These are phyloP conservation scores for Tenthredo notha DNA, from an alignment of 2,888 invertebrate species.

Conservation along the genomic window DNA sequence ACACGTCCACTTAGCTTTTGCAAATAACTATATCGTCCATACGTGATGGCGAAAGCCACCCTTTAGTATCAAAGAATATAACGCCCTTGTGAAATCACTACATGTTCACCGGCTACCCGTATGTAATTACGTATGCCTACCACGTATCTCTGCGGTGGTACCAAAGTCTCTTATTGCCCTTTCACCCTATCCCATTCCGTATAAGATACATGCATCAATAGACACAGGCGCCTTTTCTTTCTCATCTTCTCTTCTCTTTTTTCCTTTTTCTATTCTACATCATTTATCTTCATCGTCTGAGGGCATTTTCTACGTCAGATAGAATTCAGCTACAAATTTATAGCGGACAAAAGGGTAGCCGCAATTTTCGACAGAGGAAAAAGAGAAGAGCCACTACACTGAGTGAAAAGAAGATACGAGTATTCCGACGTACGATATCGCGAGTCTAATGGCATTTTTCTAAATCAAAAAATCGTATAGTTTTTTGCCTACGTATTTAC, in stretches of 20 bases:
- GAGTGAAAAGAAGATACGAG: too few species aligned
- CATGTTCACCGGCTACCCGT: constrained; percentile 20
- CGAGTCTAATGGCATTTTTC: too few species aligned
- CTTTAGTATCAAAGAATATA: background rate
- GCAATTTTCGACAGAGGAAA: background rate
- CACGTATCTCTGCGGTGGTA: background rate
- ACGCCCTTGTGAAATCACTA: constrained; percentile 12
- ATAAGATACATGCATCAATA: too few species aligned
- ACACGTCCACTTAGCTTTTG: background rate
- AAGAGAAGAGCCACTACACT: background rate
- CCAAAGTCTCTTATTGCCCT: background rate
- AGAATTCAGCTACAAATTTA: background rate
- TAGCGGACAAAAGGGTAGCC: background rate
- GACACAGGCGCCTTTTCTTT: background rate
- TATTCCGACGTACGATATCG: too few species aligned
- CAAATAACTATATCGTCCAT: background rate
- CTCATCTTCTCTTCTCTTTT: background rate
- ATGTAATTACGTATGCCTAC: constrained; percentile 37
- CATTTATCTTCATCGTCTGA: background rate
- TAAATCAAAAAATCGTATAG: too few species aligned
- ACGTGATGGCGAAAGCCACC: constrained; percentile 8
- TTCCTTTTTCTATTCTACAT: background rate
- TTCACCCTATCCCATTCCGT: background rate
- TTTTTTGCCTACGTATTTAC: too few species aligned
- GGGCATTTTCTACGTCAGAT: background rate